Evolutionary conservation across 2,888 invertebrate species (phyloP), one percentile per base, ranked within the genome.

Genomic region (Gymnocheta viridis): DNA sequence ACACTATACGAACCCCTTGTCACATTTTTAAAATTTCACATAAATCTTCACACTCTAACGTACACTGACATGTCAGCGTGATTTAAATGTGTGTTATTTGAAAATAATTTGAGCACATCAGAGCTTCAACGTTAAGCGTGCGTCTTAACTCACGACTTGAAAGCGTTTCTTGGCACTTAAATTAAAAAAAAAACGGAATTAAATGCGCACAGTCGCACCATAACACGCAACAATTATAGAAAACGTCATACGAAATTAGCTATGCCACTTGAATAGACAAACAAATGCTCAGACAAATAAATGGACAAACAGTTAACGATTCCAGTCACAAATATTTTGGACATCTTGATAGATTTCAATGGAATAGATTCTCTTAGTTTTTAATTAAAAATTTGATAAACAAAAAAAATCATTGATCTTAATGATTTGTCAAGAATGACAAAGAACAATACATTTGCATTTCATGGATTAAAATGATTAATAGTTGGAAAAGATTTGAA

Each of bases 11-110:
- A 77, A 77, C 44, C 77, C 69, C 84, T 67, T 84, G 84, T 84
- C 84, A 84, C 84, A 84, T 84, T 81, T 78, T 76, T 81, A 78
- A 84, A 84, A 84, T 69, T 58, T 81, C 81, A 84, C 81, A 84
- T 84, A 81, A 84, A 84, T 84, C 84, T 84, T 84, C 67, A 84
- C 84, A 84, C 84, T 79, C 79, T 73, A 80, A 80, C 79, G 44
- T 84, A 29, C 72, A 73, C 81, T 77, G 84, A 78, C 84, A 78
- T 78, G 66, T 73, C 85, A 81, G 85, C 81, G 77, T 84, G 84
- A 84, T 84, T 84, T 84, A 81, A 84, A 84, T 78, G 77, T 81
- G 67, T 81, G 77, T 73, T 77, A 78, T 84, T 84, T 84, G 73
- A 84, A 84, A 84, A 84, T 84, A 84, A 84, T 81, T 84, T 84